These are phyloP conservation scores for Petrocephalus sullivani DNA, from an alignment of 2,797 vertebrate genomes.

Conservation along the genomic window DNA sequence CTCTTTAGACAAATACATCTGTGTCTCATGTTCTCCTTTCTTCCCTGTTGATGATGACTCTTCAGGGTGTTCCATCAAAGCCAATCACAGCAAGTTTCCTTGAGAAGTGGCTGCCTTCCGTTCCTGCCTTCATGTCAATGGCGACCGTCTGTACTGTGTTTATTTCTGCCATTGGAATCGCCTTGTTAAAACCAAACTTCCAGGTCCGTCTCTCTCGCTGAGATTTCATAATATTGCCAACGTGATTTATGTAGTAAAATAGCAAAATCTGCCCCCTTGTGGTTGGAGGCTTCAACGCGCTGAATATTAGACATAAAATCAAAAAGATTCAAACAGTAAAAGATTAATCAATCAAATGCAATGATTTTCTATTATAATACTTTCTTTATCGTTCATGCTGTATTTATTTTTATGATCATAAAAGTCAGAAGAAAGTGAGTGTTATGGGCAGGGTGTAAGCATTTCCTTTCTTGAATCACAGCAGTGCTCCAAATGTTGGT, in stretches of 20 bases:
- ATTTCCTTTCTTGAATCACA: neutral
- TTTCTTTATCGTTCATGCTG: neutral
- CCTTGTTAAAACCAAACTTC: conserved; percentile 8
- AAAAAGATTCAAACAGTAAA: neutral
- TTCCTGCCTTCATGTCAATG: conserved; percentile 22
- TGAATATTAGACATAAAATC: neutral
- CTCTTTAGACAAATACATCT: neutral
- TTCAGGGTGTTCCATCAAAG: conserved; percentile 24
- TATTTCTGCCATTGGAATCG: conserved; percentile 7
- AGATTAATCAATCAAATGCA: neutral
- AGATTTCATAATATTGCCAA: neutral
- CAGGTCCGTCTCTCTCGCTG: conserved; percentile 9
- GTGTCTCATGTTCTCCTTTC: neutral
- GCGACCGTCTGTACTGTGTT: conserved; percentile 6
- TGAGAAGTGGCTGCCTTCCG: conserved; percentile 27
- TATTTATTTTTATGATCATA: neutral
- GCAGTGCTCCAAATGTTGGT: neutral
- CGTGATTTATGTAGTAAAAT: neutral
- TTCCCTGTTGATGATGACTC: neutral
- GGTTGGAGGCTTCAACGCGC: neutral
- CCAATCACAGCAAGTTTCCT: conserved; percentile 12
- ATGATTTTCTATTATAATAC: neutral
- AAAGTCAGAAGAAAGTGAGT: neutral
- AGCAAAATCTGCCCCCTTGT: neutral
- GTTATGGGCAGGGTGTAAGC: neutral